Conservation (phyloP, 2,888 invertebrate genomes). For the Parnassius smintheus region DNA sequence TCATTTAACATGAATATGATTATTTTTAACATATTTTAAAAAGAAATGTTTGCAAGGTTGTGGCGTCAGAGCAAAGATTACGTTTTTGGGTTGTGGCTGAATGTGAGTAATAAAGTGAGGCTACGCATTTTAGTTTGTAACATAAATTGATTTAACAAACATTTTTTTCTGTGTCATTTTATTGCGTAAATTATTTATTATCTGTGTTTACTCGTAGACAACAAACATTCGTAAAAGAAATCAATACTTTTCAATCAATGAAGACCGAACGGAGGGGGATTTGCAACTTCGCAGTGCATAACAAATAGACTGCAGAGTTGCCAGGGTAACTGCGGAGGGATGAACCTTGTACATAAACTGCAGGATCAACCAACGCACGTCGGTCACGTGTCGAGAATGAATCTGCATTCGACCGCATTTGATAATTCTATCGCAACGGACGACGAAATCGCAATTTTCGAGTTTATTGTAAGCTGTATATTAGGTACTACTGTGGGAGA, state of each 20-base stretch:
- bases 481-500: conserved; percentile 1
- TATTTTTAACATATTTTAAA: no score
- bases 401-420: conserved; percentile 31
- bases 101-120: no score
- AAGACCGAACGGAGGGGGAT: background rate
- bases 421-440: conserved; percentile 39
- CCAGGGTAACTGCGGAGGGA: conserved; percentile 26
- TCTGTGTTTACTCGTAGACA: no score
- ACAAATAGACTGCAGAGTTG: conserved; percentile 24
- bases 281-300: conserved; percentile 15
- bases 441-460: conserved; percentile 11
- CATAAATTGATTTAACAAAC: no score
- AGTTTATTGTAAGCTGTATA: conserved; percentile 6
- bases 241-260: conserved; percentile 12
- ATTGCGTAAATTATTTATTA: no score
- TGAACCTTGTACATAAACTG: conserved; percentile 3
- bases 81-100: no score
- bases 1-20: no score
- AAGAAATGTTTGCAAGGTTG: no score
- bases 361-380: conserved; percentile 28
- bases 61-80: no score
- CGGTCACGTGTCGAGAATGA: conserved; percentile 39
- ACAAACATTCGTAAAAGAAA: background rate
- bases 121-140: no score
- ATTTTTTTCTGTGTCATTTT: no score